Conservation (phyloP, 2,113 vertebrate species). For the Prionailurus viverrinus region DNA sequence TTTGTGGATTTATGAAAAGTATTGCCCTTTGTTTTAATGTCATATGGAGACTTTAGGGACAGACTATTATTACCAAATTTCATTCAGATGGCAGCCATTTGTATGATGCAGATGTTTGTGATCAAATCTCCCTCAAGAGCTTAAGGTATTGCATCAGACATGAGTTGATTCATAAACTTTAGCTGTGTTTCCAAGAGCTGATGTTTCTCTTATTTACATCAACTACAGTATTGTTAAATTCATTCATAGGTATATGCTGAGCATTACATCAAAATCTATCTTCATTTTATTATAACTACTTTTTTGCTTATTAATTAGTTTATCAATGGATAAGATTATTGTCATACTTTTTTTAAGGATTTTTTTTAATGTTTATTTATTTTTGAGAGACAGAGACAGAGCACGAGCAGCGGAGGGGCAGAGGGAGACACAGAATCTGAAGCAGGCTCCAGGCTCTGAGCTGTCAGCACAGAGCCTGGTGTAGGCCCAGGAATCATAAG, state of each 20-base stretch:
- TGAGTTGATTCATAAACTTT: constrained; percentile 29
- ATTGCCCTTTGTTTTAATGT: not conserved
- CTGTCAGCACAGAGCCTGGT: no score
- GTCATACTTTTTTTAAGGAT: not conserved
- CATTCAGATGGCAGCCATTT: not conserved
- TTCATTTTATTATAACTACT: not conserved
- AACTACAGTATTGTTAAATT: not conserved
- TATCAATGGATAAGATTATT: not conserved
- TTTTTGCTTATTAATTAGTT: not conserved
- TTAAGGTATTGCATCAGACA: constrained; percentile 15
- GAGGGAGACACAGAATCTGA: no score
- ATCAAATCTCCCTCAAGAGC: not conserved
- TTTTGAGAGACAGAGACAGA: no score
- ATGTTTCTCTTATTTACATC: not conserved
- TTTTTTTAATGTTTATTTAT: no score
- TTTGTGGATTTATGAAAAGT: not conserved
- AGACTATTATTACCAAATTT: not conserved
- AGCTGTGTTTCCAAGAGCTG: not conserved
- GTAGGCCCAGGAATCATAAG: no score
- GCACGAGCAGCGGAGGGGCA: no score
- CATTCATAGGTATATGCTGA: not conserved
- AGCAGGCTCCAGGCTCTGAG: no score
- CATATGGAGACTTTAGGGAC: not conserved
- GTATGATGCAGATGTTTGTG: not conserved
- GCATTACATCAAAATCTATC: not conserved